Percentiles rank a stretch among this genome's conserved stretches.
phyloP scores from a whole-genome alignment of 1,140 invertebrate species.

The Zophobas atratus region DNA sequence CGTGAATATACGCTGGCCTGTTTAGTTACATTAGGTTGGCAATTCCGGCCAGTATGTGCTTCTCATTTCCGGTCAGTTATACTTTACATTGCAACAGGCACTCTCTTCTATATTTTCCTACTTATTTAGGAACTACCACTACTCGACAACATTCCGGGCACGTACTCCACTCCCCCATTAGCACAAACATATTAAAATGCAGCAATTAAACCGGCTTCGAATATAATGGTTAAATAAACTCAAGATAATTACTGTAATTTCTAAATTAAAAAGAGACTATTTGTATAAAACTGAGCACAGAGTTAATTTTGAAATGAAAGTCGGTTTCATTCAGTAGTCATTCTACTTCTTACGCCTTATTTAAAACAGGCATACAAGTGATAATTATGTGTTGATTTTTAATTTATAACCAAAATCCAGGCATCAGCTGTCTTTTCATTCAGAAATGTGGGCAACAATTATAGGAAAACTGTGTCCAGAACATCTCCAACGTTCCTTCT shows the following conservation, averaged over 20 bases:
- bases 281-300: not conserved
- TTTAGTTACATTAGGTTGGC: constrained; percentile 19
- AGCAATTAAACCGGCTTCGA: constrained; percentile 40
- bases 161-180: constrained; percentile 42
- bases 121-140: constrained; percentile 16
- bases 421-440: not conserved
- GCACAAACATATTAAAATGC: constrained; percentile 47
- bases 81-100: constrained; percentile 33
- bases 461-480: no score
- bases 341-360: not conserved
- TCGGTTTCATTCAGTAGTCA: not conserved
- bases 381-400: not conserved
- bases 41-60: constrained; percentile 56
- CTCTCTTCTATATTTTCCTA: constrained; percentile 13
- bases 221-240: constrained; percentile 43
- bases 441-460: not conserved
- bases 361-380: not conserved
- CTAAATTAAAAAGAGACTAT: constrained; percentile 25
- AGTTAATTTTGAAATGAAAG: constrained; percentile 15
- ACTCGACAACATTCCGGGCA: constrained; percentile 31
- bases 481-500: no score
- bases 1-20: constrained; percentile 39
- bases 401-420: not conserved
- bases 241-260: constrained; percentile 38
- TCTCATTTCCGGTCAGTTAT: constrained; percentile 58